Evolutionary conservation across 37 sponge, comb jelly and placozoan genomes (phyloP).

Genomic region (Aplysina aerophoba): DNA sequence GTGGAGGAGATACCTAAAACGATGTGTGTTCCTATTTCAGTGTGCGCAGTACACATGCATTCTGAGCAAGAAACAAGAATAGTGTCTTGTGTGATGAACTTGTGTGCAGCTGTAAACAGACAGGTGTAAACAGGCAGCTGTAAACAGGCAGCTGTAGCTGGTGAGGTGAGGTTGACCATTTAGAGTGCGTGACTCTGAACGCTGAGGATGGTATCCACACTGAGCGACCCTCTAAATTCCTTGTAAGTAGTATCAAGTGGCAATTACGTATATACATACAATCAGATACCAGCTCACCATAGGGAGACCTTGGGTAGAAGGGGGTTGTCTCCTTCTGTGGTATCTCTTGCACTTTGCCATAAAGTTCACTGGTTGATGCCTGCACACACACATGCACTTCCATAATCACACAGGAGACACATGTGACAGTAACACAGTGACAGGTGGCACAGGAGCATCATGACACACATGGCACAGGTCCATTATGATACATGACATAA

Average conservation of each 20-base stretch:
- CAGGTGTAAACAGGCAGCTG: no score
- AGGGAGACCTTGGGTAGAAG: slow-evolving; percentile 94
- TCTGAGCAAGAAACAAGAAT: no score
- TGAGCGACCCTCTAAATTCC: background rate
- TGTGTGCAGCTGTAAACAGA: no score
- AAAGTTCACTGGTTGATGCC: slow-evolving; percentile 93
- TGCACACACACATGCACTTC: slow-evolving; percentile 39
- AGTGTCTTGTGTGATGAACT: no score
- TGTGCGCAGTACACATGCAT: no score
- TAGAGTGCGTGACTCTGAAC: background rate
- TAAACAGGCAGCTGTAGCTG: no score
- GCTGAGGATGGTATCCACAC: background rate
- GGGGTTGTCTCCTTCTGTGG: slow-evolving; percentile 96
- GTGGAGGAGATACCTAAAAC: background rate
- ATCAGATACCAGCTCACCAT: slow-evolving; percentile 56
- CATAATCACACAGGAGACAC: no score
- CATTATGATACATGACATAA: no score
- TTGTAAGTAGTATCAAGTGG: background rate
- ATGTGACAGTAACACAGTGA: no score
- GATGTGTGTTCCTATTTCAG: background rate
- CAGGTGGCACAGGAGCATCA: no score
- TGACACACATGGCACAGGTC: background rate
- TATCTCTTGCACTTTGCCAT: slow-evolving; percentile 90
- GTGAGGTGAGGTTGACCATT: no score
- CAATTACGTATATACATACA: background rate